Conservation (phyloP, 2,888 invertebrate species). For the Malthinus flaveolus region DNA sequence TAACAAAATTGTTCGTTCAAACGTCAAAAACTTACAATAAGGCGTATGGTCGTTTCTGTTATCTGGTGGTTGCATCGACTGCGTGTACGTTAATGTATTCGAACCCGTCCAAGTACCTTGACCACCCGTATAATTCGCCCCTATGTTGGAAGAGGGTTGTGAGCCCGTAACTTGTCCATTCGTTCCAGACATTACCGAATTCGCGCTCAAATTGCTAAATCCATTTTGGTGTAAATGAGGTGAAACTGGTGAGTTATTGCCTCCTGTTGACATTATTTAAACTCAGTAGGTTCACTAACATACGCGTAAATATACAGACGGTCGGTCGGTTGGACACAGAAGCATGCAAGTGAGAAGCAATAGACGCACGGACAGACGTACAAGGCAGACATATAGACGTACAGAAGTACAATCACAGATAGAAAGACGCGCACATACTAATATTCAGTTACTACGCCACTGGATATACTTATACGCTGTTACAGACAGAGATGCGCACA, state of each 20-base stretch:
- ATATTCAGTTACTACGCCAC: no score
- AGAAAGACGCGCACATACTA: no score
- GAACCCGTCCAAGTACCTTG: conserved; percentile 84
- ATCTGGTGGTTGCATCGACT: conserved; percentile 81
- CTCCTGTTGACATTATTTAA: conserved; percentile 37
- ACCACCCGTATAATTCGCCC: conserved; percentile 51
- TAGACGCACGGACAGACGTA: no score
- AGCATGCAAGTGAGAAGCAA: no score
- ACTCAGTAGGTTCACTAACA: not conserved
- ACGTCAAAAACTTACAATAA: conserved; percentile 61
- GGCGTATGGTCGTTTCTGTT: conserved; percentile 64
- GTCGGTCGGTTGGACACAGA: no score
- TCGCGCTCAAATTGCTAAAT: conserved; percentile 44
- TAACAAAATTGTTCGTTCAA: conserved; percentile 3
- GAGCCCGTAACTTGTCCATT: conserved; percentile 37
- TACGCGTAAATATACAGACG: no score
- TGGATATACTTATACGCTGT: no score
- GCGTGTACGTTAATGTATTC: conserved; percentile 90
- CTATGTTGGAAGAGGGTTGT: conserved; percentile 43
- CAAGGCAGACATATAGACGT: no score
- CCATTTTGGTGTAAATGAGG: conserved; percentile 59
- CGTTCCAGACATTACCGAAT: conserved; percentile 30
- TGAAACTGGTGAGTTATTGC: conserved; percentile 57
- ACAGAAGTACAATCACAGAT: no score
- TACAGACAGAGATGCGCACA: no score